Evolutionary conservation across 2,888 invertebrate genomes (phyloP), one percentile per base, ranked within the genome.

Genomic region (Drosophila diplacantha): DNA sequence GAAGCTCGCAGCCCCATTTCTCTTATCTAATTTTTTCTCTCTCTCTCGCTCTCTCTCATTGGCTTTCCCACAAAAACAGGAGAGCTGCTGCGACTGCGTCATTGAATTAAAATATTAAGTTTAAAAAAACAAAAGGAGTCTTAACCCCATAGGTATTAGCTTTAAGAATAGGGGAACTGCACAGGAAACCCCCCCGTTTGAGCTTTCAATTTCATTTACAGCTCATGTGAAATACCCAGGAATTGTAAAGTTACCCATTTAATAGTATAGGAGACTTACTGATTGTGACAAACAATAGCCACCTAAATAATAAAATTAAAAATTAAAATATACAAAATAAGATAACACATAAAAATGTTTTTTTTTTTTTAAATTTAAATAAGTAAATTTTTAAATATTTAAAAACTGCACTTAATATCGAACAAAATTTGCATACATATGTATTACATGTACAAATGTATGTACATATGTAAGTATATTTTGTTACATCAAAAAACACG

Each of bases 41-140:
- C 18, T 11, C 16, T 9, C 8, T 35, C n/a, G 1, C 22, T 18
- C n/a, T 32, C 16, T 12, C 7, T 41, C 18, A 11, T 47, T 34
- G 26, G 9, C 18, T 14, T 24, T 7, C 8, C n/a, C 18, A 46
- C 5, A 26, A 26, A 11, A n/a, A n/a, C 26, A 29, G 35, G 34
- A 18, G 26, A n/a, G 26, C 26, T 51, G 29, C 51, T 51, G 29
- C 51, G 51, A 22, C 35, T 55, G 54, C 52, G 54, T 29, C 20
- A 26, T 55, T 16, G 44, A 31, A 32, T 46, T 46, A 31, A 51
- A 49, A 53, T 49, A 49, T 29, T 5, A 46, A 18, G 14, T 46
- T 8, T 32, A 8, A 14, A 6, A 47, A 32, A 34, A 53, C 5
- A 53, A 18, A 32, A 24, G 9, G 18, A 24, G 43, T 26, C 16